Conservation (phyloP, 2,888 invertebrate genomes). For the Drosophila falleni region DNA sequence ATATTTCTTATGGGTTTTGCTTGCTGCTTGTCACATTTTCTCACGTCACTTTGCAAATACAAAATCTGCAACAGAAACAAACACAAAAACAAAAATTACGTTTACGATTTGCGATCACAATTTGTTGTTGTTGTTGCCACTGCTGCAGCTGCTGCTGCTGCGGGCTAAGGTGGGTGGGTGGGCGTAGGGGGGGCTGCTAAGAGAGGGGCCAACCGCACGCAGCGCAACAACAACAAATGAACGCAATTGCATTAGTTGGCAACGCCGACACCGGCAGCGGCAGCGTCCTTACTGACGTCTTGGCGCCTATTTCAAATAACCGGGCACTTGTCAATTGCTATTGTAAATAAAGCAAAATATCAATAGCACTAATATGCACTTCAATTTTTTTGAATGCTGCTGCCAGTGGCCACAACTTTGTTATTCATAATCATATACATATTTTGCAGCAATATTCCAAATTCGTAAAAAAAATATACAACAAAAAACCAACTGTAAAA, state of each 20-base stretch:
- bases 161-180: background rate
- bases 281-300: slow-evolving; percentile 47
- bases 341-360: background rate
- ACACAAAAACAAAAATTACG: slow-evolving; percentile 48
- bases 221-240: slow-evolving; percentile 43
- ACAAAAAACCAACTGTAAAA: slow-evolving; percentile 56
- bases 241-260: slow-evolving; percentile 21
- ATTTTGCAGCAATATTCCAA: slow-evolving; percentile 31
- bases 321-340: slow-evolving; percentile 43
- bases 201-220: slow-evolving; percentile 20
- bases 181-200: background rate
- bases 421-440: slow-evolving; percentile 26
- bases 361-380: slow-evolving; percentile 12
- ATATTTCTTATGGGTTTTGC: slow-evolving; percentile 27
- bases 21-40: slow-evolving; percentile 42
- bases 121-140: slow-evolving; percentile 48
- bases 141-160: background rate
- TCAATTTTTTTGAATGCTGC: background rate
- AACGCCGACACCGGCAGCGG: slow-evolving; percentile 25
- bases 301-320: slow-evolving; percentile 49
- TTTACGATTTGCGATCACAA: slow-evolving; percentile 30
- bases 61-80: slow-evolving; percentile 50
- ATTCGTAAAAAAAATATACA: slow-evolving; percentile 43
- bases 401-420: slow-evolving; percentile 17
- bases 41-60: slow-evolving; percentile 48